Percentiles rank a stretch among this genome's conserved stretches.
phyloP scores from a whole-genome alignment of 2,888 invertebrate genomes.

The Agriopis aurantiaria region DNA sequence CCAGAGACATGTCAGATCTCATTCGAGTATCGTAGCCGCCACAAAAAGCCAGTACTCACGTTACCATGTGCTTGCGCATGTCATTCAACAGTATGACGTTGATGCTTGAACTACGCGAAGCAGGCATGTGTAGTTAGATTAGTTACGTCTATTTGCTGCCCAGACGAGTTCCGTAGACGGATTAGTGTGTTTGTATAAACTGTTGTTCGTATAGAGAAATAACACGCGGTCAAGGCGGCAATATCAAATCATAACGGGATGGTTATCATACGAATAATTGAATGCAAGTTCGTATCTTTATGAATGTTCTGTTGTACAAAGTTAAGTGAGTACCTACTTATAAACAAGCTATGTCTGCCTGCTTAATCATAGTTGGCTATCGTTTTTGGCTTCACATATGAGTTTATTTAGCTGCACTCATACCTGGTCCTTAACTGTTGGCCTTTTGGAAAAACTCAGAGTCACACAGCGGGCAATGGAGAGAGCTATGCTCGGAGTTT shows the following conservation, averaged over 20 bases:
- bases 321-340: neutral
- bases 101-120: slow-evolving; percentile 56
- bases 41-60: slow-evolving; percentile 37
- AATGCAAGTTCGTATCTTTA: slow-evolving; percentile 7
- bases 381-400: neutral
- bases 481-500: too few species aligned
- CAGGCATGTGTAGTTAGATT: slow-evolving; percentile 62
- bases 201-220: slow-evolving; percentile 31
- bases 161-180: slow-evolving; percentile 60
- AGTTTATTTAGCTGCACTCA: too few species aligned
- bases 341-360: neutral
- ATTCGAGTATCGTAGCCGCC: slow-evolving; percentile 31
- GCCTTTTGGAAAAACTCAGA: too few species aligned
- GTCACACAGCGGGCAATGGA: too few species aligned
- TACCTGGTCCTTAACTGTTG: too few species aligned
- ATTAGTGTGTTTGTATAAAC: slow-evolving; percentile 45
- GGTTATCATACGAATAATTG: slow-evolving; percentile 29
- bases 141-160: slow-evolving; percentile 64
- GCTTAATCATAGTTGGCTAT: neutral
- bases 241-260: slow-evolving; percentile 36
- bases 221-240: slow-evolving; percentile 25
- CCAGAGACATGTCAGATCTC: slow-evolving; percentile 6
- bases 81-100: slow-evolving; percentile 76
- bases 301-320: neutral
- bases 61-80: slow-evolving; percentile 58